Base-by-base conservation (phyloP, 2,113 vertebrate species). In the Dryoscopus gambensis region DNA sequence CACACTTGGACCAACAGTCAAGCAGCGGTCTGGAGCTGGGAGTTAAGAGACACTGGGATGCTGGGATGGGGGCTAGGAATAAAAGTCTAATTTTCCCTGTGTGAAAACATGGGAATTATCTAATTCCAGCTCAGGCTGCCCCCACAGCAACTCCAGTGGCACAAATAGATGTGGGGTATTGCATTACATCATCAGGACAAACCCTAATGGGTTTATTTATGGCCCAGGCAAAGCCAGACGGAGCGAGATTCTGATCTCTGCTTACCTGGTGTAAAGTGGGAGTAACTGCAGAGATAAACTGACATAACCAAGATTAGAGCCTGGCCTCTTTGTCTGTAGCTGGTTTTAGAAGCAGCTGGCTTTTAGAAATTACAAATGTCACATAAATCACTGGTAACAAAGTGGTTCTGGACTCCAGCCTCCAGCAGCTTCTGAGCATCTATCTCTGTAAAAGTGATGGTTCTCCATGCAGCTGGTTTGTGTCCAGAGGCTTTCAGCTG, bases 281-380 rank as follows among this genome's bases (percentile, higher is more conserved):
- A 91, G 80, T 92, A 89, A 93, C 82, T 68, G 69, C 65, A 96
- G 86, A 84, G 89, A 96, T 94, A 94, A 94, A 89, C 37, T 57
- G 83, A 68, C 80, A 84, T 57, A 93, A 92, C 53, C 23, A 81
- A 89, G 71, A 90, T 94, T 93, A 94, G 68, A 87, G 73, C 42
- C 86, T 84, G 80, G 76, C 53, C 69, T 90, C 80, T 87, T 78
- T 95, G 68, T 90, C 60, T 95, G 83, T 76, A 84, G 84, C 95
- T 95, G 85, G 27, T 84, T 94, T 92, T 90, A 87, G 92, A 96
- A 97, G 96, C 93, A 96, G 92, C 86, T 96, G 95, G 86, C 96
- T 96, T 96, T 96, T 71, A 94, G 83, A 96, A 93, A 96, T 94
- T 73, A 81, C 7, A 7, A 62, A 64, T 79, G 86, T 94, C 76